Evolutionary conservation across 1,140 invertebrate species (phyloP), one percentile per base, ranked within the genome.

Genomic region (Diuraphis noxia): DNA sequence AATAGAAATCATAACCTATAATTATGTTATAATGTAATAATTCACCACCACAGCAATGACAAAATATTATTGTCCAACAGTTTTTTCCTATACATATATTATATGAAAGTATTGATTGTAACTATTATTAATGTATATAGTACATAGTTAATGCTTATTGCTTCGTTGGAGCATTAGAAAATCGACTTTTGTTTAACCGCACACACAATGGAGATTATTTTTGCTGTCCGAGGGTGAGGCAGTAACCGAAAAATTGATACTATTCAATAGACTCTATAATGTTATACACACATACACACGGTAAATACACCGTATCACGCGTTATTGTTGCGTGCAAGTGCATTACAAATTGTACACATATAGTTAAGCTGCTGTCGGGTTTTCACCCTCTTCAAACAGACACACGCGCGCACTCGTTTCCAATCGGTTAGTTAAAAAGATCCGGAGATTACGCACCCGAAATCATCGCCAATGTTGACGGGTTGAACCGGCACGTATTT

Each of bases 381-480:
- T 46, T 21, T 85, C 84, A 34, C 84, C 84, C 84, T 46, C 41
- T 85, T 85, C 84, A 49, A 85, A 46, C 84, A 21, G 84, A 49
- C 84, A 36, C 84, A 43, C 41, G 84, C 25, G 38, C 34, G 63
- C n/a, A 72, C 79, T 81, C 38, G 23, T 82, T 82, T 82, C 36
- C 36, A 25, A 52, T 49, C 43, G 84, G 84, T 86, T 86, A 46
- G 46, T 86, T 49, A 36, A 86, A 86, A 86, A 41, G 38, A 86
- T n/a, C 43, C 43, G 2, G n/a, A 85, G 40, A 49, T 86, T 86
- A 49, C n/a, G 84, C 84, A 13, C 81, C 25, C 81, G 40, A 30
- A 41, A 86, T 49, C 21, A 9, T 36, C 19, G 8, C 38, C 19
- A 36, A 34, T 79, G 17, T 72, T 72, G n/a, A 13, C n/a, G 30